Conservation (phyloP, 2,888 invertebrate species). For the Operophtera brumata region DNA sequence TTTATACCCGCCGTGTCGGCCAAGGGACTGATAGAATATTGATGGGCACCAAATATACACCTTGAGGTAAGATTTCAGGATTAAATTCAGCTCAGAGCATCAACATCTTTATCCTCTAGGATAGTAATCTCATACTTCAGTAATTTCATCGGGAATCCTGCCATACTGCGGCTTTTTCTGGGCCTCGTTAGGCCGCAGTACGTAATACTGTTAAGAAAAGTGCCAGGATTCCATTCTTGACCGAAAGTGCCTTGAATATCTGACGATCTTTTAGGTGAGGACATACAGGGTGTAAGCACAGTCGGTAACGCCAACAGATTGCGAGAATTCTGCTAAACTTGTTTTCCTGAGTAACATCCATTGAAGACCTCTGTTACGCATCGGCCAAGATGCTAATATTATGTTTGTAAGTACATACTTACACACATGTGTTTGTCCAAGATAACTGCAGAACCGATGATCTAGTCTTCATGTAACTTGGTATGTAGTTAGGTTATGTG, state of each 20-base stretch:
- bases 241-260: constrained; percentile 65
- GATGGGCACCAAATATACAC: constrained; percentile 7
- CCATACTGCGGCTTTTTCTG: constrained; percentile 12
- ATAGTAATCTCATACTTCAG: constrained; percentile 13
- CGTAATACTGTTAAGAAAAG: constrained; percentile 65
- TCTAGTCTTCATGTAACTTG: no score
- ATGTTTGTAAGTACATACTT: no score
- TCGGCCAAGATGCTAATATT: no score
- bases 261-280: constrained; percentile 48
- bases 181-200: constrained; percentile 30
- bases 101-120: neutral
- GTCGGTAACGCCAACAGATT: no score
- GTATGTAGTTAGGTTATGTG: no score
- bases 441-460: no score
- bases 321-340: no score
- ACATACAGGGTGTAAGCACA: constrained; percentile 37
- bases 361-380: no score
- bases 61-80: neutral
- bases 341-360: no score
- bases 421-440: no score
- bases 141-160: constrained; percentile 6
- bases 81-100: neutral
- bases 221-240: constrained; percentile 67
- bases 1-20: constrained; percentile 22
- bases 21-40: constrained; percentile 27